phyloP scores from a whole-genome alignment of 2,113 vertebrate genomes.

The Rhabdomys dilectus region DNA sequence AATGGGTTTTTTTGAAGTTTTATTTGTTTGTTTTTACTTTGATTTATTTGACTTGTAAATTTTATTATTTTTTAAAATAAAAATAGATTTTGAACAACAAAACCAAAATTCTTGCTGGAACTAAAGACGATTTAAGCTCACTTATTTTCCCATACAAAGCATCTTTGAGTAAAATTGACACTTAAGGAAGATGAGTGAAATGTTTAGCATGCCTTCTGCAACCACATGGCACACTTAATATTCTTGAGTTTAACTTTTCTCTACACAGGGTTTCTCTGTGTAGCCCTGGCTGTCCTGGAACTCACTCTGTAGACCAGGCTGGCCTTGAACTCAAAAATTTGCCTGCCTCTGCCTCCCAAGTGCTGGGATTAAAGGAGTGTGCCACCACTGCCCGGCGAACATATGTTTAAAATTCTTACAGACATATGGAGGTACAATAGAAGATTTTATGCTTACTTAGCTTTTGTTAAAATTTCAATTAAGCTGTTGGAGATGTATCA shows the following conservation, averaged over 20 bases:
- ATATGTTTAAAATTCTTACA: background rate
- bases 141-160: background rate
- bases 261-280: too few species aligned
- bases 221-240: background rate
- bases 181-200: background rate
- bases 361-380: too few species aligned
- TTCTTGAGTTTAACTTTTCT: background rate
- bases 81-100: background rate
- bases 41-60: constrained; percentile 9
- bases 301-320: too few species aligned
- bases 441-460: constrained; percentile 17
- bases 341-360: too few species aligned
- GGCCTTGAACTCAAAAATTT: too few species aligned
- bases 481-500: background rate
- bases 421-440: background rate
- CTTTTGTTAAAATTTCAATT: constrained; percentile 58
- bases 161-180: constrained; percentile 15
- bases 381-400: too few species aligned
- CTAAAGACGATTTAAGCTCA: constrained; percentile 9
- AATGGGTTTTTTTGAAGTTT: background rate
- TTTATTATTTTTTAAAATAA: background rate
- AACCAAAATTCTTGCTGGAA: background rate
- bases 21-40: background rate
- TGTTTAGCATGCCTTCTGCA: background rate
- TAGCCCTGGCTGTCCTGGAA: too few species aligned